phyloP scores from a whole-genome alignment of 2,113 vertebrate genomes.

The Phyllopteryx taeniolatus region DNA sequence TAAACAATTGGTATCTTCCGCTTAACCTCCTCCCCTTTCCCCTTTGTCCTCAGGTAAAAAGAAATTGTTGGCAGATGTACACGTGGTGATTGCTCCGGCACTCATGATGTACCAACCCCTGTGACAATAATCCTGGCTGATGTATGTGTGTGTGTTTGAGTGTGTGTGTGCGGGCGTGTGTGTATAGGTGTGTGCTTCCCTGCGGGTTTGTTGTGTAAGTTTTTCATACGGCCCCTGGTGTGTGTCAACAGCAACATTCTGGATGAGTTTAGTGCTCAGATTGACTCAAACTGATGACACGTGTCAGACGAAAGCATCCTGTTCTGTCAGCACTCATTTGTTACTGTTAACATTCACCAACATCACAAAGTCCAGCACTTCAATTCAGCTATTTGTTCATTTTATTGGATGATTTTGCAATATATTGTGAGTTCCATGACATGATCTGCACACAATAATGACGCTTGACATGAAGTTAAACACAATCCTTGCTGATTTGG shows the following conservation, averaged over 20 bases:
- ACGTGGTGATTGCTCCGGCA: conserved; percentile 51
- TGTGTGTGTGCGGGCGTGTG: conserved; percentile 13
- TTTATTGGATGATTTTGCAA: neutral
- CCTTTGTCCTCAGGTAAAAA: conserved; percentile 64
- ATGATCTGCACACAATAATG: neutral
- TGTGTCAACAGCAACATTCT: conserved; percentile 69
- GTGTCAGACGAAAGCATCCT: conserved; percentile 64
- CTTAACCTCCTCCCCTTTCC: conserved; percentile 14
- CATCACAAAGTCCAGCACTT: conserved; percentile 37
- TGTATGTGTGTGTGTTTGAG: conserved; percentile 31
- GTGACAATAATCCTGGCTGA: conserved; percentile 72
- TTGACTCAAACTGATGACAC: conserved; percentile 50
- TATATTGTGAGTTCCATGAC: neutral
- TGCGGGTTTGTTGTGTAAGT: conserved; percentile 22
- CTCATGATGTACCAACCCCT: conserved; percentile 52
- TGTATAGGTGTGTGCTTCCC: conserved; percentile 17
- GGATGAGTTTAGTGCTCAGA: conserved; percentile 51
- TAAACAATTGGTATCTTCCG: conserved; percentile 63
- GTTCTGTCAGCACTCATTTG: conserved; percentile 54
- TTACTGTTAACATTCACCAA: conserved; percentile 48
- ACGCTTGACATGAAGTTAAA: neutral
- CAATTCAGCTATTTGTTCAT: conserved; percentile 19
- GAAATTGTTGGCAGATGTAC: conserved; percentile 62
- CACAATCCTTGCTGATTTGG: neutral
- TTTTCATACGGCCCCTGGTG: neutral